Conservation (phyloP, 1,140 invertebrate species). For the Dufourea novaeangliae region DNA sequence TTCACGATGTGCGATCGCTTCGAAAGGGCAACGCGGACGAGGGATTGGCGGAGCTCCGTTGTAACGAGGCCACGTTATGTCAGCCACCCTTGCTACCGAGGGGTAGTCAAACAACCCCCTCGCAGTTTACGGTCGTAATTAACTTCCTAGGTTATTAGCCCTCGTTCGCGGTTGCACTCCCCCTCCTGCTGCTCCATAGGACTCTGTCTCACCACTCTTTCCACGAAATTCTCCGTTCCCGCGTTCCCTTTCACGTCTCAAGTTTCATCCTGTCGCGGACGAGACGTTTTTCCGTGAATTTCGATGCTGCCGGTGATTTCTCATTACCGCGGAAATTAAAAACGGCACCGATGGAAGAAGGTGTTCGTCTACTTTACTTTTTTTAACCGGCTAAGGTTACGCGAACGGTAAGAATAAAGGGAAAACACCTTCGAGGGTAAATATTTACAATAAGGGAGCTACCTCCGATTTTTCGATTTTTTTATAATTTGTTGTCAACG, state of each 20-base stretch:
- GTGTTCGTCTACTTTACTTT: neutral
- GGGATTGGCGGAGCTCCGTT: constrained; percentile 23
- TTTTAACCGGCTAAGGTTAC: too few relatives aligned
- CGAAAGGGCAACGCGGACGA: constrained; percentile 41
- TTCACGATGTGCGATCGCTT: constrained; percentile 49
- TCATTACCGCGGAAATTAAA: neutral
- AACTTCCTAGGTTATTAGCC: constrained; percentile 70
- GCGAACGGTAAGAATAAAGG: too few relatives aligned
- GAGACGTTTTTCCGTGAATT: constrained; percentile 9
- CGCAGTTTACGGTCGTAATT: constrained; percentile 69
- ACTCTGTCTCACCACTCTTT: constrained; percentile 38
- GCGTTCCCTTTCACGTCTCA: neutral
- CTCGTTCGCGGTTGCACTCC: constrained; percentile 56
- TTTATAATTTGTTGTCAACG: too few relatives aligned
- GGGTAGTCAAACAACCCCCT: constrained; percentile 65
- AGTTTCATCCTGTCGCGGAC: neutral
- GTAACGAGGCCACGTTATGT: constrained; percentile 65
- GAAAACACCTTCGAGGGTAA: too few relatives aligned
- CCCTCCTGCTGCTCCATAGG: neutral
- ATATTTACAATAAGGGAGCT: too few relatives aligned
- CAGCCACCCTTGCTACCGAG: constrained; percentile 55
- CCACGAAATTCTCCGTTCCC: constrained; percentile 7
- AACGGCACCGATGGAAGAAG: neutral
- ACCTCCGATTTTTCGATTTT: too few relatives aligned
- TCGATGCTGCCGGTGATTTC: neutral